phyloP scores from a whole-genome alignment of 2,113 vertebrate species.

The Sebastes schlegelii region DNA sequence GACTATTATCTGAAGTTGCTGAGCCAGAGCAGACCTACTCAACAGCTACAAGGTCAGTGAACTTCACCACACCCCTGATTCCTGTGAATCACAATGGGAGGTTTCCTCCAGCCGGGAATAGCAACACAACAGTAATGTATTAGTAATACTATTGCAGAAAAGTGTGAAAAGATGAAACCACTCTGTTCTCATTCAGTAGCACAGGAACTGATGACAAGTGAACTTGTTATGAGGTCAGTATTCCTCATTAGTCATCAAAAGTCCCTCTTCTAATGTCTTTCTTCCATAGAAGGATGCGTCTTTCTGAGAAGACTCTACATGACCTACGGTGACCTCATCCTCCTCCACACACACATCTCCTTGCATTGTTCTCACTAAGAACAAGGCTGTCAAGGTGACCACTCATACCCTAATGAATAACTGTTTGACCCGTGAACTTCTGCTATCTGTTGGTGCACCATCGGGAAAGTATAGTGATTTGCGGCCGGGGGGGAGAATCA shows the following conservation, averaged over 20 bases:
- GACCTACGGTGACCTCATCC: conserved; percentile 42
- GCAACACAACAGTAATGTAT: conserved; percentile 2
- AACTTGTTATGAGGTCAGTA: conserved; percentile 1
- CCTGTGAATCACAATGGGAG: conserved; percentile 44
- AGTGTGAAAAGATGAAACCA: conserved; percentile 10
- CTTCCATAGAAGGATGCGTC: conserved; percentile 27
- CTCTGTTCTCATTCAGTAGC: not conserved
- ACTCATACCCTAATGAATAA: conserved; percentile 31
- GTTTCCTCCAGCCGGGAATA: conserved; percentile 37
- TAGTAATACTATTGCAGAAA: not conserved
- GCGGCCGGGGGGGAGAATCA: conserved; percentile 21
- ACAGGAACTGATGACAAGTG: not conserved
- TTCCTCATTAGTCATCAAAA: conserved; percentile 5
- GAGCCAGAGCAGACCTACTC: conserved; percentile 50
- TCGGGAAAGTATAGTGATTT: conserved; percentile 26
- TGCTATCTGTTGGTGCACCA: not conserved
- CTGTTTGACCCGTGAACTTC: conserved; percentile 53
- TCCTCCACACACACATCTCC: conserved; percentile 18
- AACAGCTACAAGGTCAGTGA: conserved; percentile 65
- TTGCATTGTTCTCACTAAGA: conserved; percentile 48
- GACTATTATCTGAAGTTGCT: conserved; percentile 54
- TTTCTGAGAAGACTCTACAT: conserved; percentile 3
- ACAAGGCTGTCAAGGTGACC: conserved; percentile 58
- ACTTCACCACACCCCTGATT: conserved; percentile 69
- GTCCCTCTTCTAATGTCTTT: not conserved